Evolutionary conservation across 2,113 vertebrate species (phyloP).

Genomic region (Gnathonemus echidnorhynchus): DNA sequence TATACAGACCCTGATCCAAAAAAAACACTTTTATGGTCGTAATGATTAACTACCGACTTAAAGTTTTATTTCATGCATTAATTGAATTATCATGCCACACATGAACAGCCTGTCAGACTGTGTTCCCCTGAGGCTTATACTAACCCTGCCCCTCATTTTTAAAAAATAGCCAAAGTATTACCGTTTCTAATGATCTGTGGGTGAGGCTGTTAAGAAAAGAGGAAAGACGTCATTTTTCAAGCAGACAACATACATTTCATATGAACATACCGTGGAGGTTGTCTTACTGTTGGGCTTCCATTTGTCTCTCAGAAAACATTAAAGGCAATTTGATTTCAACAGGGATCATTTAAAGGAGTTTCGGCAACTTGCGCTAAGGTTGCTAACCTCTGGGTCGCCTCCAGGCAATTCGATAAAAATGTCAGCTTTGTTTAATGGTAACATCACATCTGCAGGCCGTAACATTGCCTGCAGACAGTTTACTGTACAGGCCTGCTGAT

Average conservation of each 20-base stretch:
- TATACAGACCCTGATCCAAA: background rate
- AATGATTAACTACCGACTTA: background rate
- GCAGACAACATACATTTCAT: background rate
- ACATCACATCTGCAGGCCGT: background rate
- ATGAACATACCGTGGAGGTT: background rate
- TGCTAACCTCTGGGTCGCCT: background rate
- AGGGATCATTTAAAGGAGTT: background rate
- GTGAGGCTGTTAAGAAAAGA: conserved; percentile 38
- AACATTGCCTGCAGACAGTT: background rate
- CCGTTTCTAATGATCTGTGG: conserved; percentile 50
- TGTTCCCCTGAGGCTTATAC: background rate
- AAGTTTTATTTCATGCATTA: background rate
- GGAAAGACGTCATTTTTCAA: background rate
- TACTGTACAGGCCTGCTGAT: background rate
- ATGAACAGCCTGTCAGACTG: background rate
- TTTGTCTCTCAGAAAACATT: background rate
- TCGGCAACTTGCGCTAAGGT: background rate
- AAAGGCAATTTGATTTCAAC: background rate
- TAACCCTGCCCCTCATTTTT: background rate
- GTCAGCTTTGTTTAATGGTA: background rate
- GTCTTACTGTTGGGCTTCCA: background rate
- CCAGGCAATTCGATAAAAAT: background rate
- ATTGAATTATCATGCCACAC: background rate
- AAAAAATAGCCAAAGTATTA: conserved; percentile 28
- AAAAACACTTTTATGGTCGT: background rate